Conservation (phyloP, 2,113 vertebrate genomes). For the Craseonycteris thonglongyai region DNA sequence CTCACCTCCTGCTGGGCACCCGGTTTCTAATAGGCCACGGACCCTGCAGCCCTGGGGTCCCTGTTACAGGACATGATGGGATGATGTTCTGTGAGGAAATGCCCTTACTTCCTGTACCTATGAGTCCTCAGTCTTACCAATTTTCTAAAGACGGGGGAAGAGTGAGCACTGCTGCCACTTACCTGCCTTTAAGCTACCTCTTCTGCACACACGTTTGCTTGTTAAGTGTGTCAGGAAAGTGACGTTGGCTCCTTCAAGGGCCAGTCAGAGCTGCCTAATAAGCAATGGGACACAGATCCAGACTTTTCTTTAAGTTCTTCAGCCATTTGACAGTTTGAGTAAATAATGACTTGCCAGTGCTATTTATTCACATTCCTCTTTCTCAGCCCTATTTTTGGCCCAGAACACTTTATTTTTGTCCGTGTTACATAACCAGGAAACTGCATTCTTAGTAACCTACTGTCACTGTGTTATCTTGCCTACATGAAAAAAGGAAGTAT, state of each 20-base stretch:
- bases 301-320: background rate
- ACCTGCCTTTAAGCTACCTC: background rate
- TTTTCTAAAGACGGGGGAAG: background rate
- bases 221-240: background rate
- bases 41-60: no score
- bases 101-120: background rate
- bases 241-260: background rate
- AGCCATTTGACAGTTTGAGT: background rate
- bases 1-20: no score
- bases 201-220: background rate
- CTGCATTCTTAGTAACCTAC: slow-evolving; percentile 49
- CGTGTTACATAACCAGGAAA: slow-evolving; percentile 44
- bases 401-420: slow-evolving; percentile 42
- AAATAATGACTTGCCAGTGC: slow-evolving; percentile 11
- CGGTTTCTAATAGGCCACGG: no score
- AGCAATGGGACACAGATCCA: background rate
- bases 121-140: background rate
- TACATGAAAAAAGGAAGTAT: slow-evolving; percentile 39
- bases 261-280: background rate
- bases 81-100: rapidly evolving
- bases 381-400: slow-evolving; percentile 40
- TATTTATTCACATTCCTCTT: slow-evolving; percentile 33
- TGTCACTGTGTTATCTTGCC: slow-evolving; percentile 46
- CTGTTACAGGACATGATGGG: no score
- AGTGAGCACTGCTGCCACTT: background rate